Conservation (phyloP, 2,888 invertebrate genomes). For the Aplocera efformata region DNA sequence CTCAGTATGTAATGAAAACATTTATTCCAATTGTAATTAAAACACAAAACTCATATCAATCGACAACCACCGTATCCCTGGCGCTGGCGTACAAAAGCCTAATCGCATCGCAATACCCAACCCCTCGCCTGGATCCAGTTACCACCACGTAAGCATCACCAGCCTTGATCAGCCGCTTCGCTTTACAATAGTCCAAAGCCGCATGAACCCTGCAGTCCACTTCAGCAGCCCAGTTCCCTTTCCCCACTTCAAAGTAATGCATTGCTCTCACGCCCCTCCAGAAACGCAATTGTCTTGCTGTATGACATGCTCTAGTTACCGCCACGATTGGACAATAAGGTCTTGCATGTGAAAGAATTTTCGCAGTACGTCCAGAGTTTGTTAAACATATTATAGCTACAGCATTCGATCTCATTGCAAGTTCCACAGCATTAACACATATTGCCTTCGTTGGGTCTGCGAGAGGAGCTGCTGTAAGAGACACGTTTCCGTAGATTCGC, state of each 20-base stretch:
- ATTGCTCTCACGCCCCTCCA: slow-evolving; percentile 76
- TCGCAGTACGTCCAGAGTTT: slow-evolving; percentile 85
- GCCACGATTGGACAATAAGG: slow-evolving; percentile 88
- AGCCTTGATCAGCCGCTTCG: slow-evolving; percentile 58
- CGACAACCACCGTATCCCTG: slow-evolving; percentile 45
- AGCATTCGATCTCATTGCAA: slow-evolving; percentile 59
- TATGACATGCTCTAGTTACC: slow-evolving; percentile 84
- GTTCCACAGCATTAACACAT: slow-evolving; percentile 63
- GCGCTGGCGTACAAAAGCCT: slow-evolving; percentile 65
- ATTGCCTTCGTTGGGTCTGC: slow-evolving; percentile 77
- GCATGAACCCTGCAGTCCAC: slow-evolving; percentile 59
- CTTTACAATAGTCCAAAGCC: slow-evolving; percentile 69
- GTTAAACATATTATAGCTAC: slow-evolving; percentile 87
- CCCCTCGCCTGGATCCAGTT: slow-evolving; percentile 61
- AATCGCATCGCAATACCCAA: slow-evolving; percentile 66
- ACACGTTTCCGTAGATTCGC: slow-evolving; percentile 87
- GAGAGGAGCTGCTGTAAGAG: slow-evolving; percentile 79
- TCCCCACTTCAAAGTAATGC: slow-evolving; percentile 69
- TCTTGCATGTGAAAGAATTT: slow-evolving; percentile 83
- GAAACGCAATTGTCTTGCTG: slow-evolving; percentile 82
- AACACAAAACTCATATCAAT: slow-evolving; percentile 9
- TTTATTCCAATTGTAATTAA: background rate
- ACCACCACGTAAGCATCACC: slow-evolving; percentile 68
- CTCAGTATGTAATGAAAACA: no score
- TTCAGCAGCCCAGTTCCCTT: slow-evolving; percentile 54